These are phyloP conservation scores for Actinernus sp. DNA, from an alignment of 92 coral and sea anemone species.

Conservation along the genomic window DNA sequence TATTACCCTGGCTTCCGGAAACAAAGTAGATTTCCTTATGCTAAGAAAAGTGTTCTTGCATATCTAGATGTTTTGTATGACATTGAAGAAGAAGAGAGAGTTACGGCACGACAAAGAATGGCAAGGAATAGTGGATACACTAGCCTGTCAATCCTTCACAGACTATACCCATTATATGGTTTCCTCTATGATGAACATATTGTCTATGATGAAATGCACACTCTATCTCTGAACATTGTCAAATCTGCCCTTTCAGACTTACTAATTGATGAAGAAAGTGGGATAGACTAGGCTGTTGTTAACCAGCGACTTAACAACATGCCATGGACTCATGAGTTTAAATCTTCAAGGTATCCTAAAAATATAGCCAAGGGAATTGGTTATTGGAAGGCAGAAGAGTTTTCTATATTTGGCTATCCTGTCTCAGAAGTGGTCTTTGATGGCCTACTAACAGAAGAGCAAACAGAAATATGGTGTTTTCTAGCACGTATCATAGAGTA, in stretches of 20 bases:
- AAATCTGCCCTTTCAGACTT: conserved; percentile 39
- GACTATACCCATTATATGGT: conserved; percentile 56
- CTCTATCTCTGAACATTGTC: conserved; percentile 50
- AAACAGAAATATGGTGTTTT: conserved; percentile 48
- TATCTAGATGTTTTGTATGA: conserved; percentile 2
- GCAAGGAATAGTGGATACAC: conserved; percentile 49
- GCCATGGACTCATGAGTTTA: conserved; percentile 59
- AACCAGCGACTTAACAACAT: conserved; percentile 38
- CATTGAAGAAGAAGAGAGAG: conserved; percentile 50
- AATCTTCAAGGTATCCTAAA: conserved; percentile 17
- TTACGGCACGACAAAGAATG: conserved; percentile 24
- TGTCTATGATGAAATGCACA: conserved; percentile 63
- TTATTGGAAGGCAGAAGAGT: conserved; percentile 58
- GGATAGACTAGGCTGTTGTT: conserved; percentile 41
- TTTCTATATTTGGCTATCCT: conserved; percentile 62
- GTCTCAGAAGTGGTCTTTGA: conserved; percentile 67
- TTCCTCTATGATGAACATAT: conserved; percentile 26
- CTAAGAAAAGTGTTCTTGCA: conserved; percentile 3
- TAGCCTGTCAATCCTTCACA: conserved; percentile 41
- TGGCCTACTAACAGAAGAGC: conserved; percentile 56
- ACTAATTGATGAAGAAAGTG: conserved; percentile 28
- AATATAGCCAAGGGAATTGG: background rate
- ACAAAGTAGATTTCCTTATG: conserved; percentile 1
- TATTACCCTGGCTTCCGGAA: conserved; percentile 50
- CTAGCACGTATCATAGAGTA: conserved; percentile 47